phyloP scores from a whole-genome alignment of 2,797 vertebrate species.

The Propithecus deckenii region DNA sequence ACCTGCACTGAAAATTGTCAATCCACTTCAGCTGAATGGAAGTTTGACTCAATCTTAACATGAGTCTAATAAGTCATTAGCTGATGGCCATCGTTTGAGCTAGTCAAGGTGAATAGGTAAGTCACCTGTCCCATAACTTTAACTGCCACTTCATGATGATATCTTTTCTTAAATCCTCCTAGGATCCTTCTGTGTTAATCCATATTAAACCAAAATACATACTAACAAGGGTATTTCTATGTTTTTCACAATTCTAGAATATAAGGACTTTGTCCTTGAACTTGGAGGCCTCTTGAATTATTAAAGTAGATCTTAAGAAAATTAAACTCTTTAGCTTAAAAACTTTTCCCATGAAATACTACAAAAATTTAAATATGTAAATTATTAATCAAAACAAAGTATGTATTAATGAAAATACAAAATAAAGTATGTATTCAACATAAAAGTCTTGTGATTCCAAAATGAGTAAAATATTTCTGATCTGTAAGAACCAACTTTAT shows the following conservation, averaged over 20 bases:
- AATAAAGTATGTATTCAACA: constrained; percentile 54
- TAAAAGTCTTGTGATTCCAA: constrained; percentile 58
- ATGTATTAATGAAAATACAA: constrained; percentile 43
- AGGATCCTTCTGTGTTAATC: constrained; percentile 49
- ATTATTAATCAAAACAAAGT: constrained; percentile 57
- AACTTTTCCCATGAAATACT: constrained; percentile 37
- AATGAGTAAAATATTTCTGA: constrained; percentile 59
- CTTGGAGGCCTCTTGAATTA: constrained; percentile 56
- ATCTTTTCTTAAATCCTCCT: constrained; percentile 46
- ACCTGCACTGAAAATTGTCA: constrained; percentile 46
- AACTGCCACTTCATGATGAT: constrained; percentile 16
- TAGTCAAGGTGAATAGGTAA: constrained; percentile 35
- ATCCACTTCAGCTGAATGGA: background rate
- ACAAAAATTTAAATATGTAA: constrained; percentile 56
- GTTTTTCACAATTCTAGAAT: constrained; percentile 54
- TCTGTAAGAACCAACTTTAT: constrained; percentile 53
- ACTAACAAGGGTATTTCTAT: constrained; percentile 51
- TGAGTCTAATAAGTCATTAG: constrained; percentile 15
- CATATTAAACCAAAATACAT: constrained; percentile 60
- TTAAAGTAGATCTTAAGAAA: constrained; percentile 57
- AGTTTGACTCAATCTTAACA: constrained; percentile 34
- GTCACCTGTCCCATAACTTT: background rate
- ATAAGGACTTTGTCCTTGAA: constrained; percentile 64
- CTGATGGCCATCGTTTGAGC: constrained; percentile 8
- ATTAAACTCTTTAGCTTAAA: constrained; percentile 56